phyloP scores from a whole-genome alignment of 2,888 invertebrate genomes.

The Dinocampus coccinellae region DNA sequence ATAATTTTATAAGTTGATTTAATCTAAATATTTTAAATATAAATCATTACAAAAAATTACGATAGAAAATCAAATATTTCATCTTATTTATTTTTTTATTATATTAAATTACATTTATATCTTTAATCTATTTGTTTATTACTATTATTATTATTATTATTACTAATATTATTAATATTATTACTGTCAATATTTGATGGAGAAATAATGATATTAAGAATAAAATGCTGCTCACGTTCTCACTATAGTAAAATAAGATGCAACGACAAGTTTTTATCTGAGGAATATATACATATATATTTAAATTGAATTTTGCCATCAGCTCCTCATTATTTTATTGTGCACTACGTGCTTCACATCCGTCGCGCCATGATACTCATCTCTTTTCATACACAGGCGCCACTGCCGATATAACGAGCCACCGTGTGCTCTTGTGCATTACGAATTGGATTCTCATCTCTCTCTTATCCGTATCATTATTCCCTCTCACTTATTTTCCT shows the following conservation, averaged over 20 bases:
- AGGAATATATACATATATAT: neutral
- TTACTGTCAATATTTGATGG: neutral
- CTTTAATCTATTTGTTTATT: no score
- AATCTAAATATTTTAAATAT: no score
- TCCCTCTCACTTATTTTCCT: neutral
- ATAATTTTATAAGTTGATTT: no score
- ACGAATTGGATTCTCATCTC: conserved; percentile 21
- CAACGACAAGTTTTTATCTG: conserved; percentile 8
- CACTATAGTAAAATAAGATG: conserved; percentile 17
- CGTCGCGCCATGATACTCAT: conserved; percentile 15
- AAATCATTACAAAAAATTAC: no score
- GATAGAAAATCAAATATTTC: no score
- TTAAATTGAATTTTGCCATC: conserved; percentile 47
- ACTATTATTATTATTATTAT: no score
- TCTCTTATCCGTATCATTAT: neutral
- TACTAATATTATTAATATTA: neutral
- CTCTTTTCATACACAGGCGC: neutral
- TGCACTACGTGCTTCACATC: conserved; percentile 35
- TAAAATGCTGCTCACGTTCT: conserved; percentile 3
- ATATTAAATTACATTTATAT: neutral
- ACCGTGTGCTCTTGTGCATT: conserved; percentile 27
- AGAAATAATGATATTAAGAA: neutral
- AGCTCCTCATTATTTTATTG: conserved; percentile 45
- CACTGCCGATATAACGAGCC: conserved; percentile 28
- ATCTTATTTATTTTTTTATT: neutral